These are phyloP conservation scores for Idaea dimidiata DNA, from an alignment of 2,888 invertebrate species.

Conservation along the genomic window DNA sequence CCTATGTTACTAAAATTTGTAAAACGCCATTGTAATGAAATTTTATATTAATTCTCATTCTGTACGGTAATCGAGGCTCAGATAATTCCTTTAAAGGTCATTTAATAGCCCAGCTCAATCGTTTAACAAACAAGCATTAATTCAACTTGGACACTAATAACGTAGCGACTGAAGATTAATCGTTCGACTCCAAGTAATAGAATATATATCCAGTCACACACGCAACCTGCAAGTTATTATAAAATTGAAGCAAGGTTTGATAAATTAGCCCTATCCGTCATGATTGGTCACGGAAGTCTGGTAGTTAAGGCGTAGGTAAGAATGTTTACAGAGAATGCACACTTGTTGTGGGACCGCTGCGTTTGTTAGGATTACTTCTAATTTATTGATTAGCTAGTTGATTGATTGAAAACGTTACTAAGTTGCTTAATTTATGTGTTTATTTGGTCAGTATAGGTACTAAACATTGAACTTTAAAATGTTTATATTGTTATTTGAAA, in stretches of 20 bases:
- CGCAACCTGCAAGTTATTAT: constrained; percentile 72
- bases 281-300: constrained; percentile 74
- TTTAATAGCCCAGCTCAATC: constrained; percentile 45
- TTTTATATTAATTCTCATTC: too few relatives aligned
- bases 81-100: constrained; percentile 4
- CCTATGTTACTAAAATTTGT: too few relatives aligned
- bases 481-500: too few relatives aligned
- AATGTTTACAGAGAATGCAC: constrained; percentile 34
- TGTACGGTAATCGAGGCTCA: too few relatives aligned
- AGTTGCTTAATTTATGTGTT: neutral
- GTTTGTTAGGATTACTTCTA: constrained; percentile 12
- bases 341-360: constrained; percentile 35
- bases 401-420: neutral
- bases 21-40: too few relatives aligned
- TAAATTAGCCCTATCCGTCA: constrained; percentile 77
- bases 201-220: constrained; percentile 78
- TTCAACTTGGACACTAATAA: constrained; percentile 72
- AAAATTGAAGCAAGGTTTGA: constrained; percentile 74
- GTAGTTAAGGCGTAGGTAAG: constrained; percentile 33
- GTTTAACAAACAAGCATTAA: constrained; percentile 74
- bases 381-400: neutral
- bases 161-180: constrained; percentile 67
- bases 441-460: too few relatives aligned
- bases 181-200: constrained; percentile 64
- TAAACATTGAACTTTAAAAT: too few relatives aligned